Evolutionary conservation across 2,888 invertebrate species (phyloP).

Genomic region (Lysandra bellargus): DNA sequence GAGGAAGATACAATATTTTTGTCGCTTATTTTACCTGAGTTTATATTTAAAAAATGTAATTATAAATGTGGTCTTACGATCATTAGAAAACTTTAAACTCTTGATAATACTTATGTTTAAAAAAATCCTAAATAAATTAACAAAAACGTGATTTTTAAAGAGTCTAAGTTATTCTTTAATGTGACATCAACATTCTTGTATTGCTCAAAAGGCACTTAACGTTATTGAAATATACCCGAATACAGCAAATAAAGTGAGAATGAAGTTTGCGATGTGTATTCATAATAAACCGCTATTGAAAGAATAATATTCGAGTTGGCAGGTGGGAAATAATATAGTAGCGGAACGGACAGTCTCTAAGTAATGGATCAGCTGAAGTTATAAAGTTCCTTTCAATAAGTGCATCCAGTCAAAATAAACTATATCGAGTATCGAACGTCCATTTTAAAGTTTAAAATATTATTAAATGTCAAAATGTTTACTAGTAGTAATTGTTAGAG

Average conservation of each 20-base stretch:
- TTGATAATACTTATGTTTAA: no score
- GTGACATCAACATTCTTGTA: neutral
- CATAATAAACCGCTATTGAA: constrained; percentile 27
- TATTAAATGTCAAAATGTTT: neutral
- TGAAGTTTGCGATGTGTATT: constrained; percentile 20
- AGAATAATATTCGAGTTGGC: constrained; percentile 27
- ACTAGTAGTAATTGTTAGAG: neutral
- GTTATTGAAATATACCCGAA: constrained; percentile 17
- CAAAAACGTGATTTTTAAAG: neutral
- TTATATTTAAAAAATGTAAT: no score
- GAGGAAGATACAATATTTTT: no score
- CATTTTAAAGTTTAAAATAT: neutral
- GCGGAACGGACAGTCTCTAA: constrained; percentile 34
- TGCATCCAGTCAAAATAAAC: constrained; percentile 36
- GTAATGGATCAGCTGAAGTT: constrained; percentile 39
- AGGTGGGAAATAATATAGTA: constrained; percentile 33
- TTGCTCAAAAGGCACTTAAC: neutral
- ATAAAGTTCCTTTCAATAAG: constrained; percentile 35
- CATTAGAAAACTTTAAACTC: no score
- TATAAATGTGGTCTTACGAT: no score
- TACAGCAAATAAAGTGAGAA: constrained; percentile 10
- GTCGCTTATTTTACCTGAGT: no score
- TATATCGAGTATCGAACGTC: constrained; percentile 25
- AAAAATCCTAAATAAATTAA: no score
- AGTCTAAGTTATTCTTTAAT: neutral